Evolutionary conservation across 2,797 vertebrate genomes (phyloP).

Genomic region (Rousettus madagascariensis): DNA sequence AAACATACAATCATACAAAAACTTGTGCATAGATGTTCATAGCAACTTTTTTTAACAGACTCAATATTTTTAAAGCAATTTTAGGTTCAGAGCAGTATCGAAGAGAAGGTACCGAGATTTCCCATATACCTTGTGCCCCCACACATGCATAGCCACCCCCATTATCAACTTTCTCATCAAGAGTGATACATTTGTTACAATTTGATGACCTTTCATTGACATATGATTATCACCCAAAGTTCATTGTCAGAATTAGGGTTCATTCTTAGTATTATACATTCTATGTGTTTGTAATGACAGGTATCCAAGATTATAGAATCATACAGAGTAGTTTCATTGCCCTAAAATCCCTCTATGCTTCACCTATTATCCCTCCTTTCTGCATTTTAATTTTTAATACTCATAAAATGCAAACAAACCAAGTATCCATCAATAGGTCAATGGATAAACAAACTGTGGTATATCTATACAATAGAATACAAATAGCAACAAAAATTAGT

Average conservation of each 20-base stretch:
- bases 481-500: background rate
- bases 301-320: no score
- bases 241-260: no score
- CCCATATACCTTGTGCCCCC: background rate
- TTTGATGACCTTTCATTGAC: background rate
- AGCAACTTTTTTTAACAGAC: background rate
- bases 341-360: no score
- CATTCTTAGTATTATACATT: no score
- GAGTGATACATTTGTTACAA: background rate
- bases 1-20: background rate
- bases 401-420: background rate
- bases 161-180: background rate
- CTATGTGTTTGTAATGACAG: no score
- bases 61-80: background rate
- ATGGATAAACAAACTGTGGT: no score
- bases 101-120: background rate
- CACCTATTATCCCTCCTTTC: background rate
- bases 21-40: background rate
- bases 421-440: background rate
- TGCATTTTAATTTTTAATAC: background rate
- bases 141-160: background rate
- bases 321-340: no score
- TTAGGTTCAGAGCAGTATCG: background rate
- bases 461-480: no score
- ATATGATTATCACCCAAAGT: background rate